phyloP scores from a whole-genome alignment of 2,113 vertebrate species.

The Anser cygnoides region DNA sequence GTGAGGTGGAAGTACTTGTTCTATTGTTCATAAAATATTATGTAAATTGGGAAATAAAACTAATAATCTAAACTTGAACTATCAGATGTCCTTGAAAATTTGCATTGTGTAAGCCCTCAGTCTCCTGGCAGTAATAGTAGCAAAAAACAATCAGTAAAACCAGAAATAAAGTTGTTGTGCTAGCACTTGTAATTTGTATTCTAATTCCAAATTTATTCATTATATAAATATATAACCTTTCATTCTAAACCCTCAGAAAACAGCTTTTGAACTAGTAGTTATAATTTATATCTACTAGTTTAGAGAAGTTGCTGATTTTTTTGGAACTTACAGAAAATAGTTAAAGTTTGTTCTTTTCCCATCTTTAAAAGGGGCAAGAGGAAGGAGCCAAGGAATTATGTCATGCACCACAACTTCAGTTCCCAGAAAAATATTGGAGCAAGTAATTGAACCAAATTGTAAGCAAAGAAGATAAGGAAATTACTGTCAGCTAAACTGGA shows the following conservation, averaged over 20 bases:
- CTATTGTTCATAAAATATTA: background rate
- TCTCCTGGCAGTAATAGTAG: background rate
- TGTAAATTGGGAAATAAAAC: background rate
- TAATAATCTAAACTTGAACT: background rate
- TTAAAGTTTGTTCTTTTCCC: background rate
- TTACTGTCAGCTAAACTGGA: conserved; percentile 39
- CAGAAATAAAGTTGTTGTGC: background rate
- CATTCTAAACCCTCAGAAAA: background rate
- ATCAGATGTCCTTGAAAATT: background rate
- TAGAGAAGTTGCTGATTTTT: background rate
- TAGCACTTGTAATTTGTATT: background rate
- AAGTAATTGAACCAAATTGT: conserved; percentile 31
- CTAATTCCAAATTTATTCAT: background rate
- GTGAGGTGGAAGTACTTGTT: background rate
- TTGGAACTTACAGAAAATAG: background rate
- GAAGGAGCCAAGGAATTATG: background rate
- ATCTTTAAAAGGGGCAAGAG: background rate
- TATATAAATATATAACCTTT: background rate
- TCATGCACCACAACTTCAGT: background rate
- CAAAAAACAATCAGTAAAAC: background rate
- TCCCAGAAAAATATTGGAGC: background rate
- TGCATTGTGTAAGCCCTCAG: background rate
- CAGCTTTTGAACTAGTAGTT: background rate
- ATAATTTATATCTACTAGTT: background rate
- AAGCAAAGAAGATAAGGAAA: conserved; percentile 21